Conservation (phyloP, 2,113 vertebrate species). For the Bufo bufo region DNA sequence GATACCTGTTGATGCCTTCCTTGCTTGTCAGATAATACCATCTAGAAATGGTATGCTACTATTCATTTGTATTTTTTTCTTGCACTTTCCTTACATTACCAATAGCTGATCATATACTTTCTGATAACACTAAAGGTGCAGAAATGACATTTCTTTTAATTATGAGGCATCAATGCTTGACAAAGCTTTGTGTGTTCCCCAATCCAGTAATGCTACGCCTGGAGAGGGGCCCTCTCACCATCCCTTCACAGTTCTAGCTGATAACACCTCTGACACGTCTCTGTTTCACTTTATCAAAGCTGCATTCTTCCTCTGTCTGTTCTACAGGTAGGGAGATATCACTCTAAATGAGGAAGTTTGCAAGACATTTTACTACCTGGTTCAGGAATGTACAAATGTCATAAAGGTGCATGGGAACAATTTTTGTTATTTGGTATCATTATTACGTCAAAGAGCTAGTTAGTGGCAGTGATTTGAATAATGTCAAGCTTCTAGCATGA, state of each 20-base stretch:
- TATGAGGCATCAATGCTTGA: neutral
- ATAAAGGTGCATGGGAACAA: neutral
- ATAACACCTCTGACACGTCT: conserved; percentile 29
- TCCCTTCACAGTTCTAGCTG: conserved; percentile 1
- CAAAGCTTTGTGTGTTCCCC: conserved; percentile 48
- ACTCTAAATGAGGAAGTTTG: neutral
- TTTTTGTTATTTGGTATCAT: neutral
- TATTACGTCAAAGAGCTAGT: neutral
- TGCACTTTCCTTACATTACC: neutral
- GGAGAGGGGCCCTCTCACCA: conserved; percentile 2
- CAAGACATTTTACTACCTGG: conserved; percentile 8
- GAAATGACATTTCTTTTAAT: conserved; percentile 10
- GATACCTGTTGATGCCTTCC: neutral
- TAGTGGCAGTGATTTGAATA: neutral
- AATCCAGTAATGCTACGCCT: conserved; percentile 24
- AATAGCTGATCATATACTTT: neutral
- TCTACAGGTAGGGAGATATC: conserved; percentile 4
- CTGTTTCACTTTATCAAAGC: conserved; percentile 23
- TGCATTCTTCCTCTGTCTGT: conserved; percentile 25
- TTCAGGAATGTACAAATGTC: neutral
- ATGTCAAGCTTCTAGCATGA: neutral
- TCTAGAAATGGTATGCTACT: neutral
- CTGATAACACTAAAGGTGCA: neutral
- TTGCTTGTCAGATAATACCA: neutral
- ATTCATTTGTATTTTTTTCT: neutral